Evolutionary conservation across 2,797 vertebrate genomes (phyloP), one percentile per base, ranked within the genome.

Genomic region (Artibeus jamaicensis): DNA sequence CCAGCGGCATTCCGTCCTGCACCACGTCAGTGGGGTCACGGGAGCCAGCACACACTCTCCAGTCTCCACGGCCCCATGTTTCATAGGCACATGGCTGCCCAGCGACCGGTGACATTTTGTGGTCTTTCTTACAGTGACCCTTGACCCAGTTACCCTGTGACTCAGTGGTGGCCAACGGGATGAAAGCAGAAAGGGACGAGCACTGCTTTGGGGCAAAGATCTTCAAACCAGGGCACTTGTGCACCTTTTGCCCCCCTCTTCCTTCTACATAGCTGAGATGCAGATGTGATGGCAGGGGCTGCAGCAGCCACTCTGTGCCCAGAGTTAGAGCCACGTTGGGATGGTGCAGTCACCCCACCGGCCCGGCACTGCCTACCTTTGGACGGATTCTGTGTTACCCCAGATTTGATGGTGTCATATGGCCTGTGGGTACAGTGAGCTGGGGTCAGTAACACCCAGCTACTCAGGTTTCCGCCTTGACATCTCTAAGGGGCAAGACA

Each of bases 401-500:
- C 32, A 4, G 9, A 18, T 11, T 8, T 0, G 8, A 9, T 22
- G 42, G 65, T n/a, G 2, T 0, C 22, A 0, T 15, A 15, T 2
- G 5, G n/a, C 62, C 3, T 14, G 2, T 5, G 3, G 34, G 34
- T 8, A 14, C 44, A 67, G 9, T 1, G 29, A 29, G 42, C 26
- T 4, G 4, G 9, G 12, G 55, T 48, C 42, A 6, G 26, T 14
- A 1, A 26, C 12, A 39, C n/a, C n/a, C n/a, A n/a, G 10, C 11
- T 15, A 15, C 18, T 50, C 34, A 8, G 68, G 44, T 5, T 5
- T 48, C 67, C 1, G 12, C 37, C 53, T 55, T 29, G 68, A 67
- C 18, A 0, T 4, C 34, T 37, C 1, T 22, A 46, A 6, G 5
- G 15, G 24, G 3, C 53, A 8, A 48, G 22, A 6, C 9, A 39